Percentiles rank a stretch among this genome's conserved stretches.
phyloP scores from a whole-genome alignment of 2,113 vertebrate species.

The Echinops telfairi region DNA sequence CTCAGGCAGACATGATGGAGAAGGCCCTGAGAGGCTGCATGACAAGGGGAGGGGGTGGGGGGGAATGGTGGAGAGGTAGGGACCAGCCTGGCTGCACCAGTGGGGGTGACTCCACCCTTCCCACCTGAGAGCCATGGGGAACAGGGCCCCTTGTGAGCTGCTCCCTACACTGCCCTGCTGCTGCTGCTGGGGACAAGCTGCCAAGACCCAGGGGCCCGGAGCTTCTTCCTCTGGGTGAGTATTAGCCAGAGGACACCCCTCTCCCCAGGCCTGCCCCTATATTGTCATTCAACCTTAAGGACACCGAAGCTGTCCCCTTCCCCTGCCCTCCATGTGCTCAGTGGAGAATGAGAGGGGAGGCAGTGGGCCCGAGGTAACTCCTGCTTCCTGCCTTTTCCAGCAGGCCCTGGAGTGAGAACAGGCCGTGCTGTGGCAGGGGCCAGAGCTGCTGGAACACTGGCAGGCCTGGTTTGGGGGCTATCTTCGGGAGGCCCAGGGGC shows the following conservation, averaged over 20 bases:
- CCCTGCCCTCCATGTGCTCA: not conserved
- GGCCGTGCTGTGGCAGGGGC: slow-evolving; percentile 82
- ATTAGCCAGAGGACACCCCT: not conserved
- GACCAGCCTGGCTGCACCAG: not conserved
- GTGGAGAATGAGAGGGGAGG: not conserved
- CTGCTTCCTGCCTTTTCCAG: slow-evolving; percentile 57
- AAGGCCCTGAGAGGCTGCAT: slow-evolving; percentile 4
- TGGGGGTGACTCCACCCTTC: slow-evolving; percentile 31
- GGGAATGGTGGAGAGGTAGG: slow-evolving; percentile 8
- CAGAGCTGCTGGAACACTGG: slow-evolving; percentile 78
- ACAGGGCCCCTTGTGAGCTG: not conserved
- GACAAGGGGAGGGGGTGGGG: not conserved
- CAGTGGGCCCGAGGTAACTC: not conserved
- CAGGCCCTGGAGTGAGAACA: slow-evolving; percentile 79
- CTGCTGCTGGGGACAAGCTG: slow-evolving; percentile 67
- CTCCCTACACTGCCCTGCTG: slow-evolving; percentile 61
- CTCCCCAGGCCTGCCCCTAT: not conserved
- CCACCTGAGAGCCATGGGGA: slow-evolving; percentile 61
- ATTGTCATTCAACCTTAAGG: not conserved
- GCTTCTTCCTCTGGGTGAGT: slow-evolving; percentile 85
- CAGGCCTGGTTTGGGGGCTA: slow-evolving; percentile 77
- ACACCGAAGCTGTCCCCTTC: not conserved
- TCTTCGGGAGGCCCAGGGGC: slow-evolving; percentile 74
- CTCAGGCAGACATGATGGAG: not conserved
- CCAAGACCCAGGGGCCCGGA: slow-evolving; percentile 59